A percentile compares a stretch with the other conserved stretches of the same genome.
Conservation (phyloP, 2,888 invertebrate species). For the Siphlonurus alternatus region DNA sequence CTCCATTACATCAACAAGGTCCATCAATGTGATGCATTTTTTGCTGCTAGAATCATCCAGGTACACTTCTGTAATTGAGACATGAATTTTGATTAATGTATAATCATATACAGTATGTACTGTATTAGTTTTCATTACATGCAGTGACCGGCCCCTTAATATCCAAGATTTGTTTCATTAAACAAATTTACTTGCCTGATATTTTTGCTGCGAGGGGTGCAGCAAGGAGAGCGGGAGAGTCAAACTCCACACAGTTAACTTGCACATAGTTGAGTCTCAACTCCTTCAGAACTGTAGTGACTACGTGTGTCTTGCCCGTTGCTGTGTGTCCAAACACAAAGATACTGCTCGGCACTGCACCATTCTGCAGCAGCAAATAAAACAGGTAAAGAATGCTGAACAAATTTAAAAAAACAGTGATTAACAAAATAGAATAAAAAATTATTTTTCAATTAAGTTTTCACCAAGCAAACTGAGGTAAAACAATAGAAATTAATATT, state of each 20-base stretch:
- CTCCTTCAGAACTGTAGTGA: conserved; percentile 39
- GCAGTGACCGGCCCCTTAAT: not conserved
- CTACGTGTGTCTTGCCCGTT: conserved; percentile 63
- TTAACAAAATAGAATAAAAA: too few relatives aligned
- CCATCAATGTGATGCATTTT: conserved; percentile 52
- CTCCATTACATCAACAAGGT: conserved; percentile 34
- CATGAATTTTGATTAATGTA: too few relatives aligned
- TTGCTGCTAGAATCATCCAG: conserved; percentile 16
- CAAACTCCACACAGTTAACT: conserved; percentile 70
- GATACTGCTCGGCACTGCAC: conserved; percentile 47
- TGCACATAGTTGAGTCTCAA: conserved; percentile 41
- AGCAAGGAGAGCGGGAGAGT: conserved; percentile 54
- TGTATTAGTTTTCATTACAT: not conserved
- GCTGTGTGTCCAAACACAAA: conserved; percentile 71
- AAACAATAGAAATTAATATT: too few relatives aligned
- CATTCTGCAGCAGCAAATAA: too few relatives aligned
- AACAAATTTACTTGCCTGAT: conserved; percentile 20
- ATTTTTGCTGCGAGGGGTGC: conserved; percentile 54
- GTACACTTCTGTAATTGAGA: not conserved
- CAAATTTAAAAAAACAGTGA: too few relatives aligned
- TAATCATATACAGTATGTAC: too few relatives aligned
- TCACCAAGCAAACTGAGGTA: too few relatives aligned
- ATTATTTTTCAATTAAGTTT: too few relatives aligned
- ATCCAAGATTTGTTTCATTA: not conserved
- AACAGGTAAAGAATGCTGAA: too few relatives aligned